Evolutionary conservation across 2,888 invertebrate genomes (phyloP), one percentile per base, ranked within the genome.

Genomic region (Caradrina clavipalpis): DNA sequence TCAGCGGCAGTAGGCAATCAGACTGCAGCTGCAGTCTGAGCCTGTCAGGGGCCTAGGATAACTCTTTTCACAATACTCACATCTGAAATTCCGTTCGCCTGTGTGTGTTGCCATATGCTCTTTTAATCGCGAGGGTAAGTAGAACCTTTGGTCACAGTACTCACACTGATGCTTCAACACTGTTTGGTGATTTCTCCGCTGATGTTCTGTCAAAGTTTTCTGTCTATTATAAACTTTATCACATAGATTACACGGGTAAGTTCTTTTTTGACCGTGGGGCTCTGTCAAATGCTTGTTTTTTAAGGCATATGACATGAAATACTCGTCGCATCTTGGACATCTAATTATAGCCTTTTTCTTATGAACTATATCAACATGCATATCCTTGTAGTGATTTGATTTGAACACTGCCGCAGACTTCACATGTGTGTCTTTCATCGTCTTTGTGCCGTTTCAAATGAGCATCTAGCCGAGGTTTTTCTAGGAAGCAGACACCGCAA

Each of bases 11-110:
- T n/a, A n/a, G n/a, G n/a, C n/a, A n/a, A n/a, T n/a, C n/a, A n/a
- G n/a, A 26, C 26, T 2, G 2, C 26, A 26, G 26, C 2, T 2
- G 26, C 26, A 4, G 26, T 3, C 26, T 26, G 4, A 26, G 26
- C 26, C 26, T 26, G 26, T 26, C 4, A 26, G 26, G 26, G 26
- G 26, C 26, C 26, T 93, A 0, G 97, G 97, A 83, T 97, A 97
- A 21, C 96, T 96, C 76, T 97, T 97, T 3, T 96, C 96, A 83
- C 97, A 97, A 53, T 96, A 93, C 39, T 96, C 96, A 82, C 97
- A 97, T 3, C 96, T 88, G 77, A 96, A 97, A n/a, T 96, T 95
- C 76, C 96, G 93, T 51, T 96, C 96, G 0, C 96, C 95, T 0
- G 96, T 96, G 66, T 97, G 97, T 0, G 95, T 94, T 0, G 95